Percentiles rank a stretch among this genome's conserved stretches.
These are phyloP conservation scores for Triplophysa rosa DNA, from an alignment of 2,113 vertebrate species.

Conservation along the genomic window DNA sequence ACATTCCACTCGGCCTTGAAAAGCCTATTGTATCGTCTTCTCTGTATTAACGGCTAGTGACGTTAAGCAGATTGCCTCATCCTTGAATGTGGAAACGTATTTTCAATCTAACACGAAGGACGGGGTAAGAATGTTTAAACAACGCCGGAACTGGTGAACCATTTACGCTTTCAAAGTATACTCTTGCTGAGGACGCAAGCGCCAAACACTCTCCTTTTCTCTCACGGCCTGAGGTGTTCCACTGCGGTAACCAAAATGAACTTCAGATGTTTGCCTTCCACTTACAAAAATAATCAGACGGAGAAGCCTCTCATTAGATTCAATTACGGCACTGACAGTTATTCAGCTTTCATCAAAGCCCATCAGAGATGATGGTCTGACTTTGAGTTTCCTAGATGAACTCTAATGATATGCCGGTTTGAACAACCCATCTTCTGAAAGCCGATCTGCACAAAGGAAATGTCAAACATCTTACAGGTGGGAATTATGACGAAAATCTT, in stretches of 20 bases:
- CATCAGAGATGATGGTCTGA: conserved; percentile 36
- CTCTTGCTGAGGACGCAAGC: background rate
- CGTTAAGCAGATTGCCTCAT: conserved; percentile 37
- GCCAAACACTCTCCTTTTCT: conserved; percentile 15
- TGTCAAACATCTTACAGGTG: conserved; percentile 6
- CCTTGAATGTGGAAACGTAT: conserved; percentile 36
- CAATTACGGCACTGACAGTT: conserved; percentile 56
- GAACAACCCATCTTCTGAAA: background rate
- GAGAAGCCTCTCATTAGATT: conserved; percentile 56
- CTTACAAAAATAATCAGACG: conserved; percentile 54
- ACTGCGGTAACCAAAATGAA: conserved; percentile 32
- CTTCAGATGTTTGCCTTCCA: conserved; percentile 55
- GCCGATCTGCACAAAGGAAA: conserved; percentile 30
- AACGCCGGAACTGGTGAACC: conserved; percentile 30
- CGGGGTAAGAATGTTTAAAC: conserved; percentile 30
- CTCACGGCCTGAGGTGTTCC: conserved; percentile 20
- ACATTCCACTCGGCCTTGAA: conserved; percentile 26
- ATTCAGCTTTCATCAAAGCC: conserved; percentile 51
- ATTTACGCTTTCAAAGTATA: conserved; percentile 35
- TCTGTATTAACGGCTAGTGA: background rate
- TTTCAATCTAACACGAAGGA: conserved; percentile 27
- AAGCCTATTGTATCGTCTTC: conserved; percentile 33
- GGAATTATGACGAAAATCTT: too few relatives aligned
- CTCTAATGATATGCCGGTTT: conserved; percentile 25
- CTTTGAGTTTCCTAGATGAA: conserved; percentile 43